Conservation (phyloP, 1,140 invertebrate genomes). For the Onthophagus taurus region DNA sequence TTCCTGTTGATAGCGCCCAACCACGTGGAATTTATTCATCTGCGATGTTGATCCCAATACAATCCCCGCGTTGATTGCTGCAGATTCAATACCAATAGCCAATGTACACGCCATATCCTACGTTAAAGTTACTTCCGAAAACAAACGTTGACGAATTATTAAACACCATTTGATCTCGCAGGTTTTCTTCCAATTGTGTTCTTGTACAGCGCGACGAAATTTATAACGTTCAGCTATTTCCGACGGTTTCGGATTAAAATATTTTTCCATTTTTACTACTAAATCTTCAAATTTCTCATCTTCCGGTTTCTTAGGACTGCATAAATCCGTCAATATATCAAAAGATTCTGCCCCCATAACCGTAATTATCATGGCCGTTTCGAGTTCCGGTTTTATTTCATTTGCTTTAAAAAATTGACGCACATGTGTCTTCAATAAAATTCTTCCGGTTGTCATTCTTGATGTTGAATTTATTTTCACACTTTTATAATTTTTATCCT, state of each 20-base stretch:
- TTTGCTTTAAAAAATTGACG: conserved; percentile 28
- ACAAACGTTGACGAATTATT: conserved; percentile 19
- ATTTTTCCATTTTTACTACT: conserved; percentile 21
- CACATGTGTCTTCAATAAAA: no score
- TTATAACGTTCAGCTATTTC: conserved; percentile 29
- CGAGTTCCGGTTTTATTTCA: conserved; percentile 13
- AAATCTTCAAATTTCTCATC: conserved; percentile 24
- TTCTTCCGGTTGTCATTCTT: no score
- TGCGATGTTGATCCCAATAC: not conserved
- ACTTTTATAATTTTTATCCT: no score
- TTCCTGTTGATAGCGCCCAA: no score
- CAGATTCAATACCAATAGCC: conserved; percentile 6
- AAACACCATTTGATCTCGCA: conserved; percentile 22
- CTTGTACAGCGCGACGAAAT: conserved; percentile 32
- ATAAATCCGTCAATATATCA: conserved; percentile 28
- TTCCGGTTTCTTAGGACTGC: conserved; percentile 24
- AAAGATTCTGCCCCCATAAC: conserved; percentile 25
- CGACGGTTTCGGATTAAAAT: conserved; percentile 28
- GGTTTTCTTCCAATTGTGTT: conserved; percentile 21
- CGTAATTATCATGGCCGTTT: conserved; percentile 28
- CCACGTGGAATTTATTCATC: no score
- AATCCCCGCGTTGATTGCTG: conserved; percentile 1
- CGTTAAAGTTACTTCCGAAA: conserved; percentile 8
- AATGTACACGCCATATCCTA: not conserved
- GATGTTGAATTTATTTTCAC: no score